Evolutionary conservation across 2,888 invertebrate genomes (phyloP), one percentile per base, ranked within the genome.

Genomic region (Xanthorhoe designata): DNA sequence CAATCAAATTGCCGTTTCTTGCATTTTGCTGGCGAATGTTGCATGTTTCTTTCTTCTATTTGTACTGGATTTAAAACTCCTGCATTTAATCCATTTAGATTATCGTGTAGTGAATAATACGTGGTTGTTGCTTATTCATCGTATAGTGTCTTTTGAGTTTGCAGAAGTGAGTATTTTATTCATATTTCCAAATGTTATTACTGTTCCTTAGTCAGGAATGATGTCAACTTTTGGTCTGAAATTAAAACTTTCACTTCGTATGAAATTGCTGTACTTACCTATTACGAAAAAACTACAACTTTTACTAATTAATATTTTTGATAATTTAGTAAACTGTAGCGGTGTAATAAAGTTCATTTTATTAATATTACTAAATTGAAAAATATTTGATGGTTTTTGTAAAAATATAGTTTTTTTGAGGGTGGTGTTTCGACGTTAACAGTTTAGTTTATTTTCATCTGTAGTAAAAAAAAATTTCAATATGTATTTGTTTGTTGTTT

Each of bases 181-280:
- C 58, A 42, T 53, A 50, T 70, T 71, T 65, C 50, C 51, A 58
- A 63, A 17, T 61, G 53, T 62, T 61, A 58, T 68, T 77, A 63
- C 63, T 76, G 71, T 72, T 75, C 69, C 66, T 76, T 76, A 75
- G 74, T 76, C 64, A 73, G 70, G 76, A 80, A 82, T 86, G 84
- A 84, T 86, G 86, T 86, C 85, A 86, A 87, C 82, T 82, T 83
- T 83, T 82, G 69, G 71, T 74, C 60, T 66, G 54, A 58, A 73
- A 71, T 65, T 68, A 71, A 73, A 80, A 85, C 84, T 85, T 85
- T 85, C 84, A 84, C 84, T 84, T 84, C 74, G 74, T 64, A 77
- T 29, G 38, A 55, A 65, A 13, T 65, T 19, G 57, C 47, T 59
- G 10, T 45, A 38, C 9, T 2, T 10, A 58, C n/a, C n/a, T n/a